phyloP scores from a whole-genome alignment of 2,888 invertebrate species.

The Creontiades dilutus region DNA sequence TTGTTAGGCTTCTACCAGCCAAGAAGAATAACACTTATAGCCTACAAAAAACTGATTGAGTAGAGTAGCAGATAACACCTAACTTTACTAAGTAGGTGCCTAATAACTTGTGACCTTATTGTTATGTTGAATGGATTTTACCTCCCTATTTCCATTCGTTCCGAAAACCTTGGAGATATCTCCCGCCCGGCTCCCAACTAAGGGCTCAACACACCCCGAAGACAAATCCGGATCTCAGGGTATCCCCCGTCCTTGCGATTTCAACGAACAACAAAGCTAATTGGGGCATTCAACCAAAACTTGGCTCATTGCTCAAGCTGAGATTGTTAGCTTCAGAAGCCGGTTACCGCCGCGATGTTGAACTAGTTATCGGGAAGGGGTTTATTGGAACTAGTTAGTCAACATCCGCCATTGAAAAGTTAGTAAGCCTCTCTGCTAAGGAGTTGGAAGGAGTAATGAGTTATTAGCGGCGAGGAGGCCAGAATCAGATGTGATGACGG shows the following conservation, averaged over 20 bases:
- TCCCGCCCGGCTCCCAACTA: too few relatives aligned
- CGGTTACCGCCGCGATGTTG: background rate
- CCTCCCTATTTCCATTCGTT: too few relatives aligned
- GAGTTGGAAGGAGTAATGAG: background rate
- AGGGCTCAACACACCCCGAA: too few relatives aligned
- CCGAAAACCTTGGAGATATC: too few relatives aligned
- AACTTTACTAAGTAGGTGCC: too few relatives aligned
- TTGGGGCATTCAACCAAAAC: conserved; percentile 31
- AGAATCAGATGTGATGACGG: background rate
- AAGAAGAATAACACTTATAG: too few relatives aligned
- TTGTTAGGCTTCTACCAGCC: too few relatives aligned
- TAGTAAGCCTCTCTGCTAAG: background rate
- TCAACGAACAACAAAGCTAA: conserved; percentile 35
- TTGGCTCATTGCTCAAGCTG: conserved; percentile 8
- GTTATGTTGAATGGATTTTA: too few relatives aligned
- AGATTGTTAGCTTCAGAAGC: background rate
- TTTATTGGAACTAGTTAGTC: conserved; percentile 39
- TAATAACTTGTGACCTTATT: too few relatives aligned
- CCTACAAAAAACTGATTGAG: too few relatives aligned
- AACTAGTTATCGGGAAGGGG: conserved; percentile 3
- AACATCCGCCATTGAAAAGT: conserved; percentile 20
- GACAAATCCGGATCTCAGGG: too few relatives aligned
- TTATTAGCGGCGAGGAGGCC: background rate
- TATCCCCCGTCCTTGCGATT: background rate
- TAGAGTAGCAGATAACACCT: too few relatives aligned